A percentile compares a stretch with the other conserved stretches of the same genome.
phyloP scores from a whole-genome alignment of 2,797 vertebrate species.

The Distichodus sexfasciatus region DNA sequence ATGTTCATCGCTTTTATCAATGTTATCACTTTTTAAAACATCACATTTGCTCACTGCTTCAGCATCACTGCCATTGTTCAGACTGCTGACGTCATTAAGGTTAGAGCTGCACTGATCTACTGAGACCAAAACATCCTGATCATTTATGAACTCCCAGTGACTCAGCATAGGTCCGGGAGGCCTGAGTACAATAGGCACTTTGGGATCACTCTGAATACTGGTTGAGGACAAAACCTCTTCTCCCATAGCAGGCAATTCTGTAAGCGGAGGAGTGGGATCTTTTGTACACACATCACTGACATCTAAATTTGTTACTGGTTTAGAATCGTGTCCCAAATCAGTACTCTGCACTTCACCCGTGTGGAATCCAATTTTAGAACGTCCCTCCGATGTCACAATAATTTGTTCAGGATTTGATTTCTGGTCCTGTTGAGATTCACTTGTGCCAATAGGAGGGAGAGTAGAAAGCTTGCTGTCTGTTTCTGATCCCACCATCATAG shows the following conservation, averaged over 20 bases:
- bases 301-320: conserved; percentile 20
- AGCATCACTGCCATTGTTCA: conserved; percentile 9
- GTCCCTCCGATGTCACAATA: conserved; percentile 18
- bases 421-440: conserved; percentile 24
- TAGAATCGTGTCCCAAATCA: conserved; percentile 31
- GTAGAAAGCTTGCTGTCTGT: conserved; percentile 17
- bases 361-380: conserved; percentile 40
- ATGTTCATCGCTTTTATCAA: conserved; percentile 5
- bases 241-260: conserved; percentile 44
- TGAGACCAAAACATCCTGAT: conserved; percentile 57
- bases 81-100: conserved; percentile 1
- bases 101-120: conserved; percentile 43
- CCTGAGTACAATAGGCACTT: conserved; percentile 50
- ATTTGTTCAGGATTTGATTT: conserved; percentile 37
- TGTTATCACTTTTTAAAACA: conserved; percentile 19
- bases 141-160: conserved; percentile 67
- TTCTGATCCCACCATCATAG: conserved; percentile 23
- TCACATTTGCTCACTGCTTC: conserved; percentile 10
- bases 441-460: conserved; percentile 20
- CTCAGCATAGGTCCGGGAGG: conserved; percentile 70
- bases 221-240: conserved; percentile 39
- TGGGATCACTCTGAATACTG: conserved; percentile 31
- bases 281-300: conserved; percentile 1
- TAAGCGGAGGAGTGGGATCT: conserved; percentile 18
- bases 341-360: conserved; percentile 30